Percentiles rank a stretch among this genome's conserved stretches.
These are phyloP conservation scores for Falco naumanni DNA, from an alignment of 2,797 vertebrate genomes.

Conservation along the genomic window DNA sequence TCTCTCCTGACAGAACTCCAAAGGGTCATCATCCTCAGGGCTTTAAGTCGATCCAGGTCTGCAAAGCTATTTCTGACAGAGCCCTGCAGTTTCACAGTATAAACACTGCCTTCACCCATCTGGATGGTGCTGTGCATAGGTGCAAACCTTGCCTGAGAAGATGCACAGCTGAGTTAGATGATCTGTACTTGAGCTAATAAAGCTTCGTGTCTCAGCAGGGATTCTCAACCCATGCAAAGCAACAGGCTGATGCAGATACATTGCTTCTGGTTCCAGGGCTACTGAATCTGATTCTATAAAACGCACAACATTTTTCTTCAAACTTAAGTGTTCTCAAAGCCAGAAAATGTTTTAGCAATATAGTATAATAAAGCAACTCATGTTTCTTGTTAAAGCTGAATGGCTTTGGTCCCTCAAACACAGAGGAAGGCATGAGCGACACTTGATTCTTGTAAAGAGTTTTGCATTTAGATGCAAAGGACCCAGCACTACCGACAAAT, in stretches of 20 bases:
- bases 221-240: background rate
- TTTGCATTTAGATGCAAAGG: background rate
- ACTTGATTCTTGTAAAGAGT: background rate
- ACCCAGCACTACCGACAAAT: background rate
- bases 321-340: background rate
- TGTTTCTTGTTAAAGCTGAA: background rate
- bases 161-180: background rate
- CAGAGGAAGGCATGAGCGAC: fast-evolving
- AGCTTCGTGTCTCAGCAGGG: background rate
- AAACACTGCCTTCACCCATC: background rate
- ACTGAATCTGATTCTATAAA: background rate
- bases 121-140: fast-evolving
- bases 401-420: background rate
- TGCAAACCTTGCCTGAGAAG: background rate
- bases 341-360: background rate
- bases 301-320: background rate
- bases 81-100: background rate
- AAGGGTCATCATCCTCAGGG: background rate
- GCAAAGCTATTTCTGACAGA: background rate
- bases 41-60: background rate
- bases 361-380: background rate
- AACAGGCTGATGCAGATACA: background rate
- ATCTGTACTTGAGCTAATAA: background rate
- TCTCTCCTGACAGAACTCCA: background rate
- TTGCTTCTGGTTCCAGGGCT: background rate